Percentiles rank a stretch among this genome's conserved stretches.
These are phyloP conservation scores for Drepana arcuata DNA, from an alignment of 1,140 invertebrate genomes.

Conservation along the genomic window DNA sequence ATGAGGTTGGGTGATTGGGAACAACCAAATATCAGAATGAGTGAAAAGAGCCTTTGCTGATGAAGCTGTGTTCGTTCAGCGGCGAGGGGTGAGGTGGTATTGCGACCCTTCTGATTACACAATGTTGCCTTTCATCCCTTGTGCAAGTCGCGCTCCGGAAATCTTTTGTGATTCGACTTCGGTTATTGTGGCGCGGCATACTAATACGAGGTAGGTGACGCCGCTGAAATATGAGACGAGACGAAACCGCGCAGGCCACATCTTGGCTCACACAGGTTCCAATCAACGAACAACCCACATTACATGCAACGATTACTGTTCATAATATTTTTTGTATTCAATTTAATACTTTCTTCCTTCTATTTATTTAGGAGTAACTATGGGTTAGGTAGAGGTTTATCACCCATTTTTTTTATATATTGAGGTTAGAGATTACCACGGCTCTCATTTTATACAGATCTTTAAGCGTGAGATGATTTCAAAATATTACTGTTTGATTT, in stretches of 20 bases:
- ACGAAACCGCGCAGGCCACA: conserved; percentile 21
- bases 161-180: conserved; percentile 69
- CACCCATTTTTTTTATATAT: no score
- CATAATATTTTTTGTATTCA: no score
- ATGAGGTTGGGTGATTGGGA: conserved; percentile 22
- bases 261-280: no score
- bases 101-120: conserved; percentile 70
- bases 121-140: conserved; percentile 68
- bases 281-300: no score
- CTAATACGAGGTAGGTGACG: conserved; percentile 59
- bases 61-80: conserved; percentile 62
- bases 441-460: no score
- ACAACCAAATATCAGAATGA: conserved; percentile 54
- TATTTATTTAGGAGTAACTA: no score
- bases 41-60: conserved; percentile 60
- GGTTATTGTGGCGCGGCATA: conserved; percentile 65
- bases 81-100: conserved; percentile 48
- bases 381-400: no score
- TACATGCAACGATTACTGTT: no score
- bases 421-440: no score
- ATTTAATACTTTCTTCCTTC: no score
- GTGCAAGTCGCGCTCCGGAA: conserved; percentile 66
- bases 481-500: no score
- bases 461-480: no score
- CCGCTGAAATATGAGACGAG: conserved; percentile 40